These are phyloP conservation scores for Palloptera scutellata DNA, from an alignment of 2,888 invertebrate genomes.

Conservation along the genomic window DNA sequence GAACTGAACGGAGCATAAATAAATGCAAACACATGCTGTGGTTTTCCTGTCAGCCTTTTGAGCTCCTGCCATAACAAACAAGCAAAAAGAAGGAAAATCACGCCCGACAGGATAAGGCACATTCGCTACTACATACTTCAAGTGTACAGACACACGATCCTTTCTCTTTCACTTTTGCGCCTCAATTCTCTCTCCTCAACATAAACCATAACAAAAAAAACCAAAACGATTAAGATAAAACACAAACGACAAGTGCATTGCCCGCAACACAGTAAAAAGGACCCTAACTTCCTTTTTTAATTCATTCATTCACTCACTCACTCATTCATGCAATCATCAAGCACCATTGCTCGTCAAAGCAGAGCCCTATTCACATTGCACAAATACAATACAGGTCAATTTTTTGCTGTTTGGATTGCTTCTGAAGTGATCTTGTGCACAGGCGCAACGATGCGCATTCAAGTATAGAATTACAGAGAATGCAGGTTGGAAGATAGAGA, in stretches of 20 bases:
- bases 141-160: too few species aligned
- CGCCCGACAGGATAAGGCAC: conserved; percentile 10
- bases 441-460: conserved; percentile 41
- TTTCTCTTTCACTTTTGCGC: too few species aligned
- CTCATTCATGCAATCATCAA: background rate
- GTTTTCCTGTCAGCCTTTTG: conserved; percentile 25
- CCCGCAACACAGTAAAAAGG: background rate
- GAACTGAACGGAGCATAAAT: too few species aligned
- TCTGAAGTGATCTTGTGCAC: conserved; percentile 31
- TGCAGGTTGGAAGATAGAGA: too few species aligned
- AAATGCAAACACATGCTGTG: conserved; percentile 27
- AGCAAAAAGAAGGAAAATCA: conserved; percentile 24
- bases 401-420: conserved; percentile 24
- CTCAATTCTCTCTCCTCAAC: too few species aligned
- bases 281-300: background rate
- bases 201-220: conserved; percentile 1
- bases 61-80: conserved; percentile 21
- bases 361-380: background rate
- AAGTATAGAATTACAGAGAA: conserved; percentile 41
- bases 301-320: background rate
- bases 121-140: background rate
- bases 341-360: conserved; percentile 9
- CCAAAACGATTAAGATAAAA: conserved; percentile 2
- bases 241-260: conserved; percentile 14
- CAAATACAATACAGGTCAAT: background rate